phyloP scores from a whole-genome alignment of 64 coral and sea anemone genomes.

The Trachythela sp. region DNA sequence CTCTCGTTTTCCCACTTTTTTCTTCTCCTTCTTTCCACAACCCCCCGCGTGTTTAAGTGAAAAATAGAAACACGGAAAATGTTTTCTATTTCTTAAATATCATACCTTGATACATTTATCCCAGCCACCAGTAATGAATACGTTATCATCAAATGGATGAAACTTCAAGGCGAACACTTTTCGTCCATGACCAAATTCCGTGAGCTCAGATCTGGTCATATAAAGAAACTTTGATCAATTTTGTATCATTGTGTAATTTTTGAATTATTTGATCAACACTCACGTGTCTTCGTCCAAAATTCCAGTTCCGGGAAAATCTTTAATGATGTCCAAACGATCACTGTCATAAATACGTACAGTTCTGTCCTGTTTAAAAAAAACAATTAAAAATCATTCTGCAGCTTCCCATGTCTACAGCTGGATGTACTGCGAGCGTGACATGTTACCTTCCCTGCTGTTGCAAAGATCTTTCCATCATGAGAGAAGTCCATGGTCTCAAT shows the following conservation, averaged over 20 bases:
- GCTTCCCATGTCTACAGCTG: too few relatives aligned
- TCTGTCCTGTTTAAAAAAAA: constrained; percentile 55
- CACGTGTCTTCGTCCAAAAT: constrained; percentile 50
- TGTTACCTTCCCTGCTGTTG: constrained; percentile 84
- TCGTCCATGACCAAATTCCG: constrained; percentile 89
- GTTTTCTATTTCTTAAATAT: too few relatives aligned
- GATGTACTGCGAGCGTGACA: not conserved
- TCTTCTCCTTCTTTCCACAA: too few relatives aligned
- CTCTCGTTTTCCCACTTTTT: too few relatives aligned
- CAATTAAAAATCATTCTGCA: not conserved
- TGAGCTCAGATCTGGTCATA: constrained; percentile 1
- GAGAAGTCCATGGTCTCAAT: constrained; percentile 94
- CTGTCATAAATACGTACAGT: constrained; percentile 84
- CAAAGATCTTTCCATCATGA: constrained; percentile 94
- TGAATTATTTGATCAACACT: not conserved
- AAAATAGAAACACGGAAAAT: too few relatives aligned
- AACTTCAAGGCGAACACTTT: constrained; percentile 90
- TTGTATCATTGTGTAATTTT: not conserved
- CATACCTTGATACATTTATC: constrained; percentile 87
- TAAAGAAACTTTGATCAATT: not conserved
- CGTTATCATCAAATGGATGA: constrained; percentile 98
- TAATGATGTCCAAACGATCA: constrained; percentile 57
- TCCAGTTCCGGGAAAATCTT: constrained; percentile 69
- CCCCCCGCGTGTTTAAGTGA: too few relatives aligned
- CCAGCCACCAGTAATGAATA: constrained; percentile 96